A percentile compares a stretch with the other conserved stretches of the same genome.
These are phyloP conservation scores for Oncorhynchus kisutch DNA, from an alignment of 2,113 vertebrate genomes.

Conservation along the genomic window DNA sequence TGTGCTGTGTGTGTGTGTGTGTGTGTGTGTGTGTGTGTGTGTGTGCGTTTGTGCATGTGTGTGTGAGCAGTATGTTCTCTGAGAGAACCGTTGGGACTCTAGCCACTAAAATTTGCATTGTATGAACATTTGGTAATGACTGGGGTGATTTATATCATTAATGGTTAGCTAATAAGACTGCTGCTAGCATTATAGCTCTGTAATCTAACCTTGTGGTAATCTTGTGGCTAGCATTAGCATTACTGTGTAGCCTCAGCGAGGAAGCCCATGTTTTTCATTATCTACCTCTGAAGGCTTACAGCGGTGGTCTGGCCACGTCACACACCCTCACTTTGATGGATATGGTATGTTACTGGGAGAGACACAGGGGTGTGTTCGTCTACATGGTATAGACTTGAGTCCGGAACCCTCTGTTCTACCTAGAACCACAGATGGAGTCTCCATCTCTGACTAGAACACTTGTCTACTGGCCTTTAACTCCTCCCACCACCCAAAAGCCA, in stretches of 20 bases:
- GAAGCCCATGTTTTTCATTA: slow-evolving; percentile 40
- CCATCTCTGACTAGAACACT: background rate
- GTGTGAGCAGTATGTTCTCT: background rate
- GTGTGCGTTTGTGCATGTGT: background rate
- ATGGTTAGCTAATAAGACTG: background rate
- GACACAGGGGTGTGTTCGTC: slow-evolving; percentile 48
- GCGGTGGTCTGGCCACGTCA: slow-evolving; percentile 13
- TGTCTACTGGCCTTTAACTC: too few relatives aligned
- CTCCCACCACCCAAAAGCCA: background rate
- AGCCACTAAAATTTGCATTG: background rate
- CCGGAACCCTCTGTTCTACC: slow-evolving; percentile 23
- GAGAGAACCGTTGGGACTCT: background rate
- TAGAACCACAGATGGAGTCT: slow-evolving; percentile 4
- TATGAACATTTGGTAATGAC: background rate
- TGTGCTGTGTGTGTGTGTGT: background rate
- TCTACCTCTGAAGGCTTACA: slow-evolving; percentile 39
- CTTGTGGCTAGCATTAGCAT: slow-evolving; percentile 1
- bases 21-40: background rate
- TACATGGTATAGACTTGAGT: slow-evolving; percentile 2
- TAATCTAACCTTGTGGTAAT: background rate
- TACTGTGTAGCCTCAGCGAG: background rate
- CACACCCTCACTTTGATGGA: slow-evolving; percentile 58
- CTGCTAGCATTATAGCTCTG: background rate
- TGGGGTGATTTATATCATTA: background rate
- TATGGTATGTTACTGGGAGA: slow-evolving; percentile 70